Conservation (phyloP, 2,888 invertebrate genomes). For the Nipponacmea schrenckii region DNA sequence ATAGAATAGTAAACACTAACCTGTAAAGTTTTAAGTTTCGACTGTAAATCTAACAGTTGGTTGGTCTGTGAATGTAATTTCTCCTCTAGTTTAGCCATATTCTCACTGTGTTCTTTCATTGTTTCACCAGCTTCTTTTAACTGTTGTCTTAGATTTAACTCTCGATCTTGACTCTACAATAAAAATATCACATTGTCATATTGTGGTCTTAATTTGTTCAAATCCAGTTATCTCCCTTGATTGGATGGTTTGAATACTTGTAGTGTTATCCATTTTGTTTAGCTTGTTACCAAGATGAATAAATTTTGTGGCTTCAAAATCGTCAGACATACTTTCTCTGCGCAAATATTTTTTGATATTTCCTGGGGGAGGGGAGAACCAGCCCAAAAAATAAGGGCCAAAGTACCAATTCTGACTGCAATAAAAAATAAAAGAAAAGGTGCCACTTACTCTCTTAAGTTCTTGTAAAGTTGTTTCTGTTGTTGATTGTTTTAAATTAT, state of each 20-base stretch:
- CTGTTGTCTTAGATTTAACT: conserved; percentile 42
- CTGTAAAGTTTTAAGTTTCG: conserved; percentile 33
- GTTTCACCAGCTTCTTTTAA: conserved; percentile 40
- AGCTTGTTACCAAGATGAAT: no score
- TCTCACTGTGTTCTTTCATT: conserved; percentile 40
- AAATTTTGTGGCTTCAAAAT: no score
- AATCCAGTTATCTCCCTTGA: no score
- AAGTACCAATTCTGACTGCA: no score
- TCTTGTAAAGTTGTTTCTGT: conserved; percentile 22
- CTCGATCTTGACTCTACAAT: conserved; percentile 46
- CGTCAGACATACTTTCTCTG: no score
- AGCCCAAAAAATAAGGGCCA: no score
- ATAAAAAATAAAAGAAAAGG: not conserved
- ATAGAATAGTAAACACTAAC: conserved; percentile 13
- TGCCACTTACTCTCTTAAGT: conserved; percentile 24
- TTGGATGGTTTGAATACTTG: no score
- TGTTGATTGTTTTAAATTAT: conserved; percentile 1
- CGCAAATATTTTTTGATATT: no score
- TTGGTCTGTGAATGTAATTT: conserved; percentile 36
- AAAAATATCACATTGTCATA: no score
- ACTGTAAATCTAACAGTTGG: conserved; percentile 35
- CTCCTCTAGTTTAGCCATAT: conserved; percentile 42
- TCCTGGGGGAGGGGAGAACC: no score
- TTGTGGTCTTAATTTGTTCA: no score
- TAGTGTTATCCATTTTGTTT: no score